A percentile compares a stretch with the other conserved stretches of the same genome.
These are phyloP conservation scores for Pseudolycoriella hygida DNA, from an alignment of 2,888 invertebrate genomes.

Conservation along the genomic window DNA sequence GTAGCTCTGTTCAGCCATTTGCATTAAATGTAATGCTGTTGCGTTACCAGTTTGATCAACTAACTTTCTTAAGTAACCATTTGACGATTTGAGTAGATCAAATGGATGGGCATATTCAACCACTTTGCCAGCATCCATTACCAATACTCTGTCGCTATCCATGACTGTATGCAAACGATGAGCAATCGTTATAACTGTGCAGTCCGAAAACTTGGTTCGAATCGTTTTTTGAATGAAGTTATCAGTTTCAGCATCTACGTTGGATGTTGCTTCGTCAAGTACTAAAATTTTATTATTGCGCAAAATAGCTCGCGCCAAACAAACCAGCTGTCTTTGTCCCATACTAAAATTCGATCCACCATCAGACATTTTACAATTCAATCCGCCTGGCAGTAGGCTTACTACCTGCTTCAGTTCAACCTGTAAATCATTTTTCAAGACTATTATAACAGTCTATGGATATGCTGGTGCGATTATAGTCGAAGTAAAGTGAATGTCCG, in stretches of 20 bases:
- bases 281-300: conserved; percentile 36
- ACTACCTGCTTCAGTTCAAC: conserved; percentile 57
- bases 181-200: conserved; percentile 80
- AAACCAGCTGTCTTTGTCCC: conserved; percentile 65
- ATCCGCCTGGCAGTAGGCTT: conserved; percentile 31
- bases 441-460: no score
- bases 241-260: conserved; percentile 80
- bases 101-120: conserved; percentile 66
- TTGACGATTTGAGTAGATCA: conserved; percentile 35
- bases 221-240: conserved; percentile 69
- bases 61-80: conserved; percentile 43
- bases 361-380: conserved; percentile 52
- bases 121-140: neutral
- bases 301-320: conserved; percentile 61
- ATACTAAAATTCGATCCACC: conserved; percentile 62
- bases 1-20: conserved; percentile 35
- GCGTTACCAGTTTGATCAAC: conserved; percentile 50
- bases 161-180: conserved; percentile 84
- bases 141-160: conserved; percentile 36
- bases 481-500: no score
- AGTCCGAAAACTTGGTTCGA: conserved; percentile 55
- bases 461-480: no score
- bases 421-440: conserved; percentile 31
- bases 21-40: conserved; percentile 35
- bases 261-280: conserved; percentile 71